A percentile compares a stretch with the other conserved stretches of the same genome.
These are phyloP conservation scores for Toxotes lorentzi DNA, from an alignment of 2,797 vertebrate species.

Conservation along the genomic window DNA sequence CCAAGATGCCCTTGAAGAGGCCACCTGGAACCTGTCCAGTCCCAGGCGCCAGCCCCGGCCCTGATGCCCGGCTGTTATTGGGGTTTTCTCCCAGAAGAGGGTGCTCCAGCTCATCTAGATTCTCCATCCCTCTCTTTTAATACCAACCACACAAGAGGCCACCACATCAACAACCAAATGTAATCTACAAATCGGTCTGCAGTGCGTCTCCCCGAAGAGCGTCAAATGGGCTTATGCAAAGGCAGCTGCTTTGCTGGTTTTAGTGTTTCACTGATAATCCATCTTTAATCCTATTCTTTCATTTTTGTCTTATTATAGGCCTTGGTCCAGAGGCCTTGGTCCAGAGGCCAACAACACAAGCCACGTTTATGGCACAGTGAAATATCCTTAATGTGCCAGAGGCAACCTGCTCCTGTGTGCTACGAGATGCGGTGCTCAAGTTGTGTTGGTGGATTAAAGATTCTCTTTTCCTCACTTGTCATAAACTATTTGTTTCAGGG, in stretches of 20 bases:
- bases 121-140: slow-evolving; percentile 83
- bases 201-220: slow-evolving; percentile 42
- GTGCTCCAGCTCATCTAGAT: slow-evolving; percentile 87
- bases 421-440: slow-evolving; percentile 29
- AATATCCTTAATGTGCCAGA: slow-evolving; percentile 34
- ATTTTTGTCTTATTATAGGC: slow-evolving; percentile 63
- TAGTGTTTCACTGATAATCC: slow-evolving; percentile 73
- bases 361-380: slow-evolving; percentile 45
- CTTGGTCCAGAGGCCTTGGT: slow-evolving; percentile 47
- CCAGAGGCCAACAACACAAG: slow-evolving; percentile 44
- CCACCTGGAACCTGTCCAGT: slow-evolving; percentile 54
- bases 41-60: slow-evolving; percentile 35
- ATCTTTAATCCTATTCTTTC: slow-evolving; percentile 79
- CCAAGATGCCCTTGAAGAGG: slow-evolving; percentile 79
- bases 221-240: slow-evolving; percentile 52
- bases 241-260: slow-evolving; percentile 64
- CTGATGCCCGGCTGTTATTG: slow-evolving; percentile 46
- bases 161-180: slow-evolving; percentile 64
- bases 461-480: slow-evolving; percentile 63
- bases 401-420: slow-evolving; percentile 11
- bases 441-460: slow-evolving; percentile 39
- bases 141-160: slow-evolving; percentile 43
- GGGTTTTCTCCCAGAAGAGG: slow-evolving; percentile 85
- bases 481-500: slow-evolving; percentile 60
- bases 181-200: slow-evolving; percentile 62